phyloP scores from a whole-genome alignment of 92 coral and sea anemone genomes.

The Actinernus sp. region DNA sequence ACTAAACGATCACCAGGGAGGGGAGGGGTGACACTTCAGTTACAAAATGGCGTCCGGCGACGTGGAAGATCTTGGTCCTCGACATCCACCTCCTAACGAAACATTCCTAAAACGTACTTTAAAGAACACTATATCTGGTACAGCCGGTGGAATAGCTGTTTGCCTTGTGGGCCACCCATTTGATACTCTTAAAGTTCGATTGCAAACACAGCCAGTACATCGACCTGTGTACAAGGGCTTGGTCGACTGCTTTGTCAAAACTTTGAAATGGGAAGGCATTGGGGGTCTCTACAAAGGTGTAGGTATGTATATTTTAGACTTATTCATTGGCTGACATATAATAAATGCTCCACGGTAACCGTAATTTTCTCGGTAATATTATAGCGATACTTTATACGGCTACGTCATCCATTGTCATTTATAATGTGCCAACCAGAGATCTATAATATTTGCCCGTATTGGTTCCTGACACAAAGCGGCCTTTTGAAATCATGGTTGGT shows the following conservation, averaged over 20 bases:
- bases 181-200: conserved; percentile 87
- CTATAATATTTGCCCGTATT: too few relatives aligned
- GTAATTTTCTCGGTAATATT: too few relatives aligned
- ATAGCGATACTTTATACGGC: too few relatives aligned
- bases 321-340: too few relatives aligned
- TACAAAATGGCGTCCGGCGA: conserved; percentile 60
- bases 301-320: conserved; percentile 40
- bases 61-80: conserved; percentile 18
- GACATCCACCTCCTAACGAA: conserved; percentile 16
- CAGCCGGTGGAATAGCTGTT: conserved; percentile 85
- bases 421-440: too few relatives aligned
- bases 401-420: too few relatives aligned
- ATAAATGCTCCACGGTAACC: too few relatives aligned
- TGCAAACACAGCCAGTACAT: conserved; percentile 89
- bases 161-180: conserved; percentile 94
- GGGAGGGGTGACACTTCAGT: not conserved
- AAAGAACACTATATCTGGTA: conserved; percentile 80
- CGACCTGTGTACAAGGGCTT: conserved; percentile 83
- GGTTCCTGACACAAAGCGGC: too few relatives aligned
- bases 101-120: conserved; percentile 70
- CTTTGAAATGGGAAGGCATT: conserved; percentile 93
- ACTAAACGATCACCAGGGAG: not conserved
- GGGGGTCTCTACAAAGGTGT: conserved; percentile 94
- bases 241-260: conserved; percentile 82
- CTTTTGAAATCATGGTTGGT: too few relatives aligned